Evolutionary conservation across 37 sponge, comb jelly and placozoan species (phyloP).

Genomic region (Tethya wilhelma): DNA sequence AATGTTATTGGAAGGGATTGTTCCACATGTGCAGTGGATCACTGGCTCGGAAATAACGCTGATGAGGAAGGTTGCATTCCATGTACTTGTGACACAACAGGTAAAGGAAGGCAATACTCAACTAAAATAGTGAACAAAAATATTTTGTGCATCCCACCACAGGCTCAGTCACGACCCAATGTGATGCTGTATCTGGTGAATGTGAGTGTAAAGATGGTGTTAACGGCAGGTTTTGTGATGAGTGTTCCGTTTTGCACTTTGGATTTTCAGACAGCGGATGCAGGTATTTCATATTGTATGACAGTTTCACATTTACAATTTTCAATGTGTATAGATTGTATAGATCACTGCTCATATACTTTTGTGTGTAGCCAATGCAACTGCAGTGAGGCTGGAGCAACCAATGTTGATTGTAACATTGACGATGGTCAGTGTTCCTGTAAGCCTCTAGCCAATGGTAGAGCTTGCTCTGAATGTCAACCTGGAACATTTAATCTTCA

Average conservation of each 20-base stretch:
- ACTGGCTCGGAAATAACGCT: conserved; percentile 25
- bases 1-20: conserved; percentile 64
- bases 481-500: conserved; percentile 67
- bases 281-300: conserved; percentile 40
- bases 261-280: conserved; percentile 57
- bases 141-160: background rate
- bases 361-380: conserved; percentile 33
- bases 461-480: conserved; percentile 45
- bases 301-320: no score
- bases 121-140: background rate
- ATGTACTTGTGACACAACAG: conserved; percentile 54
- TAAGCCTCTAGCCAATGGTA: conserved; percentile 11
- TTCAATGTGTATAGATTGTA: background rate
- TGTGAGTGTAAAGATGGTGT: conserved; percentile 79
- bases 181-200: conserved; percentile 49
- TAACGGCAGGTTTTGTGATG: conserved; percentile 56
- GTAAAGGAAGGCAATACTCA: no score
- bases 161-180: conserved; percentile 44
- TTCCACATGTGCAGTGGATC: conserved; percentile 30
- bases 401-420: conserved; percentile 13
- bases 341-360: background rate
- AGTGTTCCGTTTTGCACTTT: conserved; percentile 59
- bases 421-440: conserved; percentile 72
- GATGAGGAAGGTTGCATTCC: conserved; percentile 31
- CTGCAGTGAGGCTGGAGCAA: conserved; percentile 42